Evolutionary conservation across 2,888 invertebrate species (phyloP).

Genomic region (Uropetala carovei): DNA sequence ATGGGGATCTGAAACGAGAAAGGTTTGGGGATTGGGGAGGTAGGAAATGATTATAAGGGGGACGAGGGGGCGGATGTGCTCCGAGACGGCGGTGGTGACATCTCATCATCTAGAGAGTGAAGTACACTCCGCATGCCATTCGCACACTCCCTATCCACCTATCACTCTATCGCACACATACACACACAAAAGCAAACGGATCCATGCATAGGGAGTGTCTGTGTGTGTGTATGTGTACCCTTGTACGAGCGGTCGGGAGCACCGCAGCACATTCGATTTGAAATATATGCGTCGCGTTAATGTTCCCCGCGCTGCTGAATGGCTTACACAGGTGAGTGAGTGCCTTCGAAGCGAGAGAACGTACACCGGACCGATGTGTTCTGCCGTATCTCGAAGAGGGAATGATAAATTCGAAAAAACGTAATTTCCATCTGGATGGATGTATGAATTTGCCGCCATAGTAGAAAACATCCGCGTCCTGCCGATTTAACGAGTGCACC

Average conservation of each 20-base stretch:
- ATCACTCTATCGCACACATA: not conserved
- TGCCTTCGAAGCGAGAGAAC: not conserved
- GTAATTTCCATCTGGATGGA: not conserved
- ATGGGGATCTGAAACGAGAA: too few relatives aligned
- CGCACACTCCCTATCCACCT: constrained; percentile 11
- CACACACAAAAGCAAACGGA: not conserved
- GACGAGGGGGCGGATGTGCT: not conserved
- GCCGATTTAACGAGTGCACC: not conserved
- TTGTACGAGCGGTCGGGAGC: not conserved
- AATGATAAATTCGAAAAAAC: not conserved
- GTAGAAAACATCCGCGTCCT: not conserved
- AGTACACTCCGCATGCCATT: constrained; percentile 13
- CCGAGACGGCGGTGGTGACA: constrained; percentile 1
- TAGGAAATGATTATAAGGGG: not conserved
- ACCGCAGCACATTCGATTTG: not conserved
- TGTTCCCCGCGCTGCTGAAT: constrained; percentile 7
- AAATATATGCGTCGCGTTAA: constrained; percentile 11
- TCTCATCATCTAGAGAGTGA: not conserved
- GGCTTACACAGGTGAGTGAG: constrained; percentile 23
- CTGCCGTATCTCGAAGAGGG: not conserved
- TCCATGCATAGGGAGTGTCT: not conserved
- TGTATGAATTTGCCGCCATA: not conserved
- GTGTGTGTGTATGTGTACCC: not conserved
- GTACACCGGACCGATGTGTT: not conserved
- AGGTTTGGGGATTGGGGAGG: too few relatives aligned